A percentile compares a stretch with the other conserved stretches of the same genome.
phyloP scores from a whole-genome alignment of 2,797 vertebrate genomes.

The Thamnophis elegans region DNA sequence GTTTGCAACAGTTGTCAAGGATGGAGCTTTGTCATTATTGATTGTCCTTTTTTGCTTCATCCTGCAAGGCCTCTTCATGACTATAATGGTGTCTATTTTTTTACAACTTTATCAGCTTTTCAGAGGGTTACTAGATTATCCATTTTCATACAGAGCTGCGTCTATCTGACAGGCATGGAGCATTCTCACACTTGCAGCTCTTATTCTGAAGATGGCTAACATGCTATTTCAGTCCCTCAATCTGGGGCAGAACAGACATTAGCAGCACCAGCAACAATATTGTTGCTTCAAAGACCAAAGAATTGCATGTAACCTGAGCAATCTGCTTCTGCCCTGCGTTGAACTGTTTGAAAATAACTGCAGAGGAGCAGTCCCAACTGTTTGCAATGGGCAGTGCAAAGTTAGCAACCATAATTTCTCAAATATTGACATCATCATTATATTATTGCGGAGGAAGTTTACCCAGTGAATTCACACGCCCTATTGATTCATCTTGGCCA shows the following conservation, averaged over 20 bases:
- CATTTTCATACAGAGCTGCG: background rate
- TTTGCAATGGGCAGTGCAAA: constrained; percentile 27
- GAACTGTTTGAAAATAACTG: constrained; percentile 2
- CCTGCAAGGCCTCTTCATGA: background rate
- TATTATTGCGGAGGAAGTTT: constrained; percentile 52
- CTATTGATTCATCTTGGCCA: constrained; percentile 47
- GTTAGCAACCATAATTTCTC: constrained; percentile 37
- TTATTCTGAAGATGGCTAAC: background rate
- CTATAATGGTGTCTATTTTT: background rate
- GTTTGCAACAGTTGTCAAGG: background rate
- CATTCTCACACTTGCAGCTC: background rate
- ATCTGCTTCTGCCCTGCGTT: background rate
- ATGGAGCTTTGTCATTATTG: background rate
- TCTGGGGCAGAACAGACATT: background rate
- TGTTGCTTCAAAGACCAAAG: background rate
- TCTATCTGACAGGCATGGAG: background rate
- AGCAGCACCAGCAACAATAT: background rate
- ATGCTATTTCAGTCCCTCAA: background rate
- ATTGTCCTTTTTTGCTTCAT: background rate
- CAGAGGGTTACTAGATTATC: background rate
- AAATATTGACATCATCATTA: constrained; percentile 41
- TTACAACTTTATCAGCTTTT: background rate
- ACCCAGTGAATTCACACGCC: constrained; percentile 36
- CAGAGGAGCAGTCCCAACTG: background rate
- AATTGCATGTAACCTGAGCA: background rate